These are phyloP conservation scores for Uloborus diversus DNA, from an alignment of 1,140 invertebrate genomes.

Conservation along the genomic window DNA sequence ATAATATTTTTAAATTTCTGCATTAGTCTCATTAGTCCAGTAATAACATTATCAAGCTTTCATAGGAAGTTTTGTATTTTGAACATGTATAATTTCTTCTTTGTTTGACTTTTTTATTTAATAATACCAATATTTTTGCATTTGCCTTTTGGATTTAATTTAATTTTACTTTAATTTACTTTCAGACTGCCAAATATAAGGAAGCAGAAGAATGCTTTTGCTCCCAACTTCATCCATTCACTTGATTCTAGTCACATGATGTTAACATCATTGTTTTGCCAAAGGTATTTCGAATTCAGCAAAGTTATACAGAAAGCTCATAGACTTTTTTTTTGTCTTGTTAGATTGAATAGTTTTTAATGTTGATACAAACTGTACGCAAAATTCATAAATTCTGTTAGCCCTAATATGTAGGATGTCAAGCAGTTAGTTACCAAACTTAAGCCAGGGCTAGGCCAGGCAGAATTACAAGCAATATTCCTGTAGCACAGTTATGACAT, in stretches of 20 bases:
- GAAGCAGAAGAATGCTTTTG: constrained; percentile 98
- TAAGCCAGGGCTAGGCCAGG: no score
- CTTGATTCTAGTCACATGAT: constrained; percentile 99
- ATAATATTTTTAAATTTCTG: background rate
- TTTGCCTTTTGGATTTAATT: background rate
- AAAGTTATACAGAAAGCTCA: no score
- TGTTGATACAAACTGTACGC: no score
- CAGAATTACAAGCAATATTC: no score
- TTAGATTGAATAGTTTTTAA: no score
- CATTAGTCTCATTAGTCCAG: background rate
- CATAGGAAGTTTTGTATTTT: no score
- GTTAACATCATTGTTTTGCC: constrained; percentile 91
- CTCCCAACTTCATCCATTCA: constrained; percentile 99
- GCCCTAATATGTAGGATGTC: no score
- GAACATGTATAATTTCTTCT: background rate
- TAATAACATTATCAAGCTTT: no score
- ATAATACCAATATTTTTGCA: background rate
- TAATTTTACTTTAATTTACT: constrained; percentile 59
- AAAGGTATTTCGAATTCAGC: no score
- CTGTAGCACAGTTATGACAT: no score
- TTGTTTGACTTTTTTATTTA: background rate
- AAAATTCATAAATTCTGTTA: background rate
- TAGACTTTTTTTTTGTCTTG: no score
- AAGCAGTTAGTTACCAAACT: no score
- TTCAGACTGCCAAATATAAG: constrained; percentile 76